Percentiles rank a stretch among this genome's conserved stretches.
Conservation (phyloP, 2,113 vertebrate genomes). For the Progne subis region DNA sequence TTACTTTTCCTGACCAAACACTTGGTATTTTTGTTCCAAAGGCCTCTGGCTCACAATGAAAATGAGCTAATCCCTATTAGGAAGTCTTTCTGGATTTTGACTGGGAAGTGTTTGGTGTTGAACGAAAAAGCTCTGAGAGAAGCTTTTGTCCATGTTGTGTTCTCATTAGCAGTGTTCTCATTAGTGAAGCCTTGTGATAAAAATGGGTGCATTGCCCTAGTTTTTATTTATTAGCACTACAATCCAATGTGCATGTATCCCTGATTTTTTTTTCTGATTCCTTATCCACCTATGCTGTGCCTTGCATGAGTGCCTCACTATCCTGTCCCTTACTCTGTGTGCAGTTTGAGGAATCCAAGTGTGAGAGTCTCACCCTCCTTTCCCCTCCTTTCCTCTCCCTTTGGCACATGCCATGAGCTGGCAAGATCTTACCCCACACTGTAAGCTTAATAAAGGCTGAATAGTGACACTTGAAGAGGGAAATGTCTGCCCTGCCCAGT, state of each 20-base stretch:
- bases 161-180: slow-evolving; percentile 60
- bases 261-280: not conserved
- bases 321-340: not conserved
- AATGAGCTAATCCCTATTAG: slow-evolving; percentile 51
- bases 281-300: not conserved
- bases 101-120: slow-evolving; percentile 35
- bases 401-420: not conserved
- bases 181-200: slow-evolving; percentile 31
- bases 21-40: slow-evolving; percentile 44
- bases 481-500: not conserved
- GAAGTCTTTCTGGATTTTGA: slow-evolving; percentile 49
- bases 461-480: not conserved
- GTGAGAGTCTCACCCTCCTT: not conserved
- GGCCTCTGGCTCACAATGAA: slow-evolving; percentile 30
- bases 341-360: not conserved
- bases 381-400: not conserved
- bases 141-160: slow-evolving; percentile 51
- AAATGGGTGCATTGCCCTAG: slow-evolving; percentile 5
- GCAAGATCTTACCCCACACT: not conserved
- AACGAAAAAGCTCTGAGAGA: slow-evolving; percentile 32
- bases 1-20: slow-evolving; percentile 51
- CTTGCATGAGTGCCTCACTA: not conserved
- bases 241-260: not conserved
- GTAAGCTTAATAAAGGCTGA: not conserved
- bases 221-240: slow-evolving; percentile 19